Conservation (phyloP, 2,888 invertebrate species). For the Euphydryas editha region DNA sequence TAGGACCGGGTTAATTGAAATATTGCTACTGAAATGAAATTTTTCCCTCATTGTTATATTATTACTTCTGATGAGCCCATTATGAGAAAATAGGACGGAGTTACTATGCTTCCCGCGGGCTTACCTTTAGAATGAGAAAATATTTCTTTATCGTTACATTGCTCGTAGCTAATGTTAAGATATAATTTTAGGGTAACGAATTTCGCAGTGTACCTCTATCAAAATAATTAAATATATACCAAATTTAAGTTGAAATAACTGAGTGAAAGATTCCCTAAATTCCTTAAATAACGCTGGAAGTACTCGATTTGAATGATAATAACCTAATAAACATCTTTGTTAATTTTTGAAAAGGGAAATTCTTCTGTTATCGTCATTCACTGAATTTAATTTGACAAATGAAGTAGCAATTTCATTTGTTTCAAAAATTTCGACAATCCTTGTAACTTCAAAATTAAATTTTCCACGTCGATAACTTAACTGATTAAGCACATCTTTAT, state of each 20-base stretch:
- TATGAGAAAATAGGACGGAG: conserved; percentile 23
- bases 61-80: conserved; percentile 21
- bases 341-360: conserved; percentile 38
- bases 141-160: conserved; percentile 2
- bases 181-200: background rate
- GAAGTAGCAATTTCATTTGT: conserved; percentile 23
- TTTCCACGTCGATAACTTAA: conserved; percentile 18
- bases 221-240: background rate
- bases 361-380: conserved; percentile 28
- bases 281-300: conserved; percentile 29
- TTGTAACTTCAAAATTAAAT: conserved; percentile 19
- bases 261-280: conserved; percentile 32
- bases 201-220: background rate
- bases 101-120: conserved; percentile 5
- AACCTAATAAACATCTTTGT: conserved; percentile 39
- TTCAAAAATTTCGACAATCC: conserved; percentile 16
- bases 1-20: conserved; percentile 28
- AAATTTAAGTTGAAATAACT: background rate
- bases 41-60: conserved; percentile 27
- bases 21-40: conserved; percentile 22
- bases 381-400: conserved; percentile 29
- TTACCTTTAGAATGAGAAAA: conserved; percentile 13
- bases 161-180: background rate
- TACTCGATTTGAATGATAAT: conserved; percentile 41
- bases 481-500: background rate